Evolutionary conservation across 2,888 invertebrate species (phyloP).

Genomic region (Cheilosia soror): DNA sequence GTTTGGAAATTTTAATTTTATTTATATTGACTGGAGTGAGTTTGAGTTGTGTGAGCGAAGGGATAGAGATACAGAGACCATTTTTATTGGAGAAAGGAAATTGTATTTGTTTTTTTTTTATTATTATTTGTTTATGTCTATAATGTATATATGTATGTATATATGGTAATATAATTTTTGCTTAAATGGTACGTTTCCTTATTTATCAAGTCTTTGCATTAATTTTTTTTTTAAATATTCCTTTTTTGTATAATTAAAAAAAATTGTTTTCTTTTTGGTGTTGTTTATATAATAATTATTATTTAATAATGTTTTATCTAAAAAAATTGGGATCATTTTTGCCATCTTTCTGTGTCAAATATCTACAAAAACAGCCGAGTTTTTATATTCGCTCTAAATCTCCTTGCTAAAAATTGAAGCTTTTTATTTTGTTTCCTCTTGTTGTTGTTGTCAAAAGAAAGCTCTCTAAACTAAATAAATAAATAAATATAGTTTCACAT

Average conservation of each 20-base stretch:
- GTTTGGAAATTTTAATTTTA: constrained; percentile 47
- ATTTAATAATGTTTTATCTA: constrained; percentile 64
- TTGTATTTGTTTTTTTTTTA: constrained; percentile 28
- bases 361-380: constrained; percentile 63
- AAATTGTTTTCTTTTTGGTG: constrained; percentile 70
- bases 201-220: constrained; percentile 72
- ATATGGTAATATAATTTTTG: constrained; percentile 54
- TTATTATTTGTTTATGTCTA: constrained; percentile 44
- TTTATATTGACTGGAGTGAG: constrained; percentile 69
- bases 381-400: constrained; percentile 34
- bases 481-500: constrained; percentile 62
- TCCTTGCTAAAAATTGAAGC: constrained; percentile 36
- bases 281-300: constrained; percentile 67
- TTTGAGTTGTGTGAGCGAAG: constrained; percentile 75
- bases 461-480: constrained; percentile 40
- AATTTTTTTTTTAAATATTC: constrained; percentile 59
- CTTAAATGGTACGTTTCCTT: constrained; percentile 66
- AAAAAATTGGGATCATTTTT: constrained; percentile 52
- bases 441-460: constrained; percentile 30
- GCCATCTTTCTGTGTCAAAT: constrained; percentile 42
- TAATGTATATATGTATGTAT: constrained; percentile 52
- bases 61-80: constrained; percentile 47
- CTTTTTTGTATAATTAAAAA: constrained; percentile 70
- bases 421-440: background rate
- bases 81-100: constrained; percentile 29